Conservation (phyloP, 2,888 invertebrate species). For the Hydrotaea diabolus region DNA sequence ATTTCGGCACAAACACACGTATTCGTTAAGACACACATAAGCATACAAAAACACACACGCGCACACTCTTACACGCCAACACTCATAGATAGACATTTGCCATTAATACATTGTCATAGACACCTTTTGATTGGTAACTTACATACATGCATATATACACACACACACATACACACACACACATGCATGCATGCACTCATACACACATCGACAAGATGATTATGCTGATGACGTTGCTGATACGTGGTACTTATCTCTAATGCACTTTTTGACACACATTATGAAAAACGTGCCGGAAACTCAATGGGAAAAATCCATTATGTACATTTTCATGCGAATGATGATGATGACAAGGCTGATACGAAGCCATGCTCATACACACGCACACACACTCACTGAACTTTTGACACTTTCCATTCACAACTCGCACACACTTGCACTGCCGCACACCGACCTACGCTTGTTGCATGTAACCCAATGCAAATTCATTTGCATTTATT, state of each 20-base stretch:
- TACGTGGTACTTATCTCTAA: slow-evolving; percentile 38
- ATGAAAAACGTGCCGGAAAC: slow-evolving; percentile 37
- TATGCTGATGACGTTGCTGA: slow-evolving; percentile 25
- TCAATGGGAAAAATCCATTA: slow-evolving; percentile 33
- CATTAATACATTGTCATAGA: slow-evolving; percentile 35
- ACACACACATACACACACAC: background rate
- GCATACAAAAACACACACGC: background rate
- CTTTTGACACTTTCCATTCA: slow-evolving; percentile 13
- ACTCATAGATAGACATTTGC: background rate
- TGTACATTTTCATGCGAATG: background rate
- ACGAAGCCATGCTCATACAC: background rate
- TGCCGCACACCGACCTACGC: background rate
- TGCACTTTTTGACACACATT: slow-evolving; percentile 37
- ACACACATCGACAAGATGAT: background rate
- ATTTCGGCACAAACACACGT: background rate
- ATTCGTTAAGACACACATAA: background rate
- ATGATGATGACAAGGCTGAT: slow-evolving; percentile 5
- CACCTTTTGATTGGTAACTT: slow-evolving; percentile 20
- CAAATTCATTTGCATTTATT: background rate
- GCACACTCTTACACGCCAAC: background rate
- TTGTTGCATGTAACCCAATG: background rate
- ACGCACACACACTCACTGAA: background rate
- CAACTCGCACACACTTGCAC: background rate
- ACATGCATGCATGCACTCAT: background rate
- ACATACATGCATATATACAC: background rate